Evolutionary conservation across 2,113 vertebrate species (phyloP), one percentile per base, ranked within the genome.

Genomic region (Psophia crepitans): DNA sequence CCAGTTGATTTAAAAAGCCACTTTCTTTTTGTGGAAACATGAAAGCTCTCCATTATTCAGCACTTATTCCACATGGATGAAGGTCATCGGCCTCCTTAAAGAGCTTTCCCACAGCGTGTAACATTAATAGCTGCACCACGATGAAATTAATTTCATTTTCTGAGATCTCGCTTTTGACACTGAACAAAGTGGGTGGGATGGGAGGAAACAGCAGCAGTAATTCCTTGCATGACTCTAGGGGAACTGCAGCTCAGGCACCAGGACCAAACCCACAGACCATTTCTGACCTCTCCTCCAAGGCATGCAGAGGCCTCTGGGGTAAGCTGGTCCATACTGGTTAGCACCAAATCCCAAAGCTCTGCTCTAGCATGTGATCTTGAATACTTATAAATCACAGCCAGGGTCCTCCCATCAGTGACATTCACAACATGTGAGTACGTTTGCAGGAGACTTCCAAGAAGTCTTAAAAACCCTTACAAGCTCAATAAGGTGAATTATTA

Each of bases 1-100:
- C 68, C 57, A 80, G 93, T 89, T 84, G 75, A 90, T 82, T 95
- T 82, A 33, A 93, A 96, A 96, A 87, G 80, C 53, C 82, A 54
- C 77, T 83, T 93, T 89, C 86, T 83, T 95, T 95, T 66, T 32
- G 76, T 33, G 66, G 92, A 77, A 95, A 74, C 51, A 68, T 21
- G 80, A 61, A 66, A 58, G 70, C 28, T 70, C 57, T 95, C 84
- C 53, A 81, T 89, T 84, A 96, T 96, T 61, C 82, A 94, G 89
- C 95, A 81, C 84, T 97, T 95, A 96, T 91, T 96, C 65, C 87
- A 87, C 63, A 68, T 90, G 89, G 90, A 91, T 79, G 81, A 74
- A 96, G 74, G 84, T 71, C 26, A 37, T 7, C 1, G 27, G 89
- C 76, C 46, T 75, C 79, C 68, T 90, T 84, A 63, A 84, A 96